Conservation (phyloP, 1,140 invertebrate species). For the Platyscapa corneri region DNA sequence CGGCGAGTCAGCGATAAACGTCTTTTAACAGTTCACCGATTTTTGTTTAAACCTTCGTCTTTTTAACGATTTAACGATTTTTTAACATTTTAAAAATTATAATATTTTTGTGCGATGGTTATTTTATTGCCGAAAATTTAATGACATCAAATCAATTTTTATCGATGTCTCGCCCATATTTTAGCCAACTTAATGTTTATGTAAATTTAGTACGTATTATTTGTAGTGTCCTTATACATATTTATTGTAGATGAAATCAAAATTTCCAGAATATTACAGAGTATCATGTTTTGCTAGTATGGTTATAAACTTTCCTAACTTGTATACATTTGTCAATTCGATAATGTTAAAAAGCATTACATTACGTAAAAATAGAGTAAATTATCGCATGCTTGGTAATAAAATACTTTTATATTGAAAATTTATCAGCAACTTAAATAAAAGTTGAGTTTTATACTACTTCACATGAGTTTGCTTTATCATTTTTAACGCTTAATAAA, state of each 20-base stretch:
- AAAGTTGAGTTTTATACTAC: neutral
- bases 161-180: neutral
- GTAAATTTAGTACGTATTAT: neutral
- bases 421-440: neutral
- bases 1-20: neutral
- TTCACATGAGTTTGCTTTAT: neutral
- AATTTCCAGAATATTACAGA: neutral
- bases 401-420: slow-evolving; percentile 18
- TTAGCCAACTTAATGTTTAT: neutral
- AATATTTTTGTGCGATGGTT: neutral
- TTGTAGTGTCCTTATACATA: neutral
- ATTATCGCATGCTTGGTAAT: neutral
- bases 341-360: neutral
- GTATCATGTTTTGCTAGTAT: too few relatives aligned
- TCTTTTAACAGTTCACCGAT: neutral
- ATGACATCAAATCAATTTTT: neutral
- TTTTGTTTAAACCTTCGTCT: neutral
- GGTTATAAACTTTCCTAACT: neutral
- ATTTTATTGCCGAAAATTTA: neutral
- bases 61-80: neutral
- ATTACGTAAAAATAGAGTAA: neutral
- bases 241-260: neutral
- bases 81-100: neutral
- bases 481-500: neutral
- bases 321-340: neutral